Evolutionary conservation across 1,140 invertebrate genomes (phyloP), one percentile per base, ranked within the genome.

Genomic region (Riptortus pedestris): DNA sequence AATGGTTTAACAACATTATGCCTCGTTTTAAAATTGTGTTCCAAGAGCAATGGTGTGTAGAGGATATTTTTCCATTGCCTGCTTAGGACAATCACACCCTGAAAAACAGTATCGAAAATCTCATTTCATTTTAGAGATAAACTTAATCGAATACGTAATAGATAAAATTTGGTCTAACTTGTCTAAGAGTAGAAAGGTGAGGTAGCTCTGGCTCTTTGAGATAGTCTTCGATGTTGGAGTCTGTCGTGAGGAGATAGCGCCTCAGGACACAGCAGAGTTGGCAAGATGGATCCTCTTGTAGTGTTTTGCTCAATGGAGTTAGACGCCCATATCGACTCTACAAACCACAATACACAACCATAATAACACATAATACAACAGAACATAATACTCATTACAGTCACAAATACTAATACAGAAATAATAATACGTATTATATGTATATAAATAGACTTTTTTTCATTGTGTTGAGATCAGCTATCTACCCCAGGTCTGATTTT

Each of bases 31-130:
- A 90, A 88, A 72, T 90, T 91, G 72, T 93, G 88, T 70, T 96
- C 91, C 59, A 93, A 79, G 33, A 96, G 76, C 55, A 94, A 78
- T 0, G 94, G 94, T 68, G 94, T 96, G 72, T 96, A 96, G 1
- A 98, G 76, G 2, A 93, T 88, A 74, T 94, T 96, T 75, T 97
- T 97, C 94, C 94, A 98, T 72, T 97, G 93, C 2, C 93, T 81
- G 70, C 91, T 94, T 20, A 97, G 73, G 51, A 93, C 90, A 72
- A 94, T 86, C 20, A 95, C 85, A n/a, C 91, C 91, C 83, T 91
- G 67, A 31, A 76, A 71, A 66, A 55, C 65, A 62, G 71, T 66
- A 59, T 31, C 47, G 59, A 59, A 65, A 63, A 65, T 24, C 14
- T 38, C 5, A 38, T 14, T 38, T 7, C 14, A 5, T 7, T 38